Evolutionary conservation across 2,113 vertebrate genomes (phyloP).

Genomic region (Crotalus horridus): DNA sequence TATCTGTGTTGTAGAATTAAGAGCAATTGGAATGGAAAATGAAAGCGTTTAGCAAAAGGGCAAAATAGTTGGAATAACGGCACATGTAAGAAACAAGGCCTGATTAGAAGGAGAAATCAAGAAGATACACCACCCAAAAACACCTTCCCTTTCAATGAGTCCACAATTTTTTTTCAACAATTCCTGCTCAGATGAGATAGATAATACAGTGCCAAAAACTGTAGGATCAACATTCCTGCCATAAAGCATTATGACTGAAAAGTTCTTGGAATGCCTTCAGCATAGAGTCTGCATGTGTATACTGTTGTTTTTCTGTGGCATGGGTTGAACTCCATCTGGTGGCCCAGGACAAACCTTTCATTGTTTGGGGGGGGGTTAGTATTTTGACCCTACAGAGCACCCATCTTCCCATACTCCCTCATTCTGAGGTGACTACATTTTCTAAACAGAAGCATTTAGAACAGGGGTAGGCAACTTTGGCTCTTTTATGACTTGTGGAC

Average conservation of each 20-base stretch:
- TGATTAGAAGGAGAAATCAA: neutral
- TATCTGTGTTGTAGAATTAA: neutral
- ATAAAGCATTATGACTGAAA: neutral
- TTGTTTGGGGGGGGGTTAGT: too few relatives aligned
- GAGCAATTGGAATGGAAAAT: neutral
- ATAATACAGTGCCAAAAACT: neutral
- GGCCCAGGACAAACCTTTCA: too few relatives aligned
- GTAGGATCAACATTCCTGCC: neutral
- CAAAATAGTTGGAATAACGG: neutral
- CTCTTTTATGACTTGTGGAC: too few relatives aligned
- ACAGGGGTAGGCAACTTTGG: too few relatives aligned
- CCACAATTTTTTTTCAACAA: neutral
- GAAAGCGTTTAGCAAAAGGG: neutral
- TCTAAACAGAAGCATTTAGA: too few relatives aligned
- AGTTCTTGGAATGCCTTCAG: neutral
- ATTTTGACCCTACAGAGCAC: too few relatives aligned
- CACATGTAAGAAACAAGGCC: neutral
- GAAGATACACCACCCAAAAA: neutral
- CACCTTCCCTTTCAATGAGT: neutral
- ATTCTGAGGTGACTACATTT: too few relatives aligned
- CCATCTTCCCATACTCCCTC: too few relatives aligned
- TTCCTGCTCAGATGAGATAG: neutral
- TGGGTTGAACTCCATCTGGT: too few relatives aligned
- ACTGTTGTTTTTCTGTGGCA: too few relatives aligned
- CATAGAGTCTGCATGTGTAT: too few relatives aligned